Evolutionary conservation across 2,113 vertebrate species (phyloP).

Genomic region (Phodopus roborovskii): DNA sequence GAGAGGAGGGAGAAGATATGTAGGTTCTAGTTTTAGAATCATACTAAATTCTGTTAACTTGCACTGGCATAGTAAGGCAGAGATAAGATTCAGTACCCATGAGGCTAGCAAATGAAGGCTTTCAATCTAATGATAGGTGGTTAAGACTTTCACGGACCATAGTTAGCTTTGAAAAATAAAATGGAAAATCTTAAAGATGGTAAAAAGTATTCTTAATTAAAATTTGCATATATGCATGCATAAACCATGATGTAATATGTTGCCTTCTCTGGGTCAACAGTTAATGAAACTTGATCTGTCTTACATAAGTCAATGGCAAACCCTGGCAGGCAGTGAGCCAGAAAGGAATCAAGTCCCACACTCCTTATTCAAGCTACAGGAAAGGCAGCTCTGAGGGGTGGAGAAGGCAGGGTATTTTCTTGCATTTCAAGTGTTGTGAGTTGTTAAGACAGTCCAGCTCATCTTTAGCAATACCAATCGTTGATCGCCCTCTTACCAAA

Average conservation of each 20-base stretch:
- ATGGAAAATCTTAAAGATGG: not conserved
- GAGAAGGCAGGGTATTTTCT: not conserved
- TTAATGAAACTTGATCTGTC: not conserved
- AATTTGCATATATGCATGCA: not conserved
- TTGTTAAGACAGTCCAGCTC: conserved; percentile 75
- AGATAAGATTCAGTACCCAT: conserved; percentile 41
- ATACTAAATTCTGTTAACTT: not conserved
- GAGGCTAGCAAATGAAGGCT: not conserved
- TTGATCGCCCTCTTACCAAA: conserved; percentile 66
- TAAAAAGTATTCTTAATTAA: not conserved
- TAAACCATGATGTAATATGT: not conserved
- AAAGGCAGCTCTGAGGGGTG: not conserved
- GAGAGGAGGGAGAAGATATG: not conserved
- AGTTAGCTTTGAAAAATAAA: conserved; percentile 30
- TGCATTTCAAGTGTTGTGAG: conserved; percentile 73
- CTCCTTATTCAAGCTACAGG: not conserved
- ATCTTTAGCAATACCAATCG: conserved; percentile 71
- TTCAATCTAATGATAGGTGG: not conserved
- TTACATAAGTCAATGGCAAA: not conserved
- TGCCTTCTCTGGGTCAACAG: not conserved
- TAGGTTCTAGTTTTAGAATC: conserved; percentile 39
- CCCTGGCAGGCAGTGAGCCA: not conserved
- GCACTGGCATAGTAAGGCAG: not conserved
- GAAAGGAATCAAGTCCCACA: not conserved
- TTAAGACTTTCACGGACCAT: conserved; percentile 8